Percentiles rank a stretch among this genome's conserved stretches.
These are phyloP conservation scores for Menura novaehollandiae DNA, from an alignment of 2,113 vertebrate genomes.

Conservation along the genomic window DNA sequence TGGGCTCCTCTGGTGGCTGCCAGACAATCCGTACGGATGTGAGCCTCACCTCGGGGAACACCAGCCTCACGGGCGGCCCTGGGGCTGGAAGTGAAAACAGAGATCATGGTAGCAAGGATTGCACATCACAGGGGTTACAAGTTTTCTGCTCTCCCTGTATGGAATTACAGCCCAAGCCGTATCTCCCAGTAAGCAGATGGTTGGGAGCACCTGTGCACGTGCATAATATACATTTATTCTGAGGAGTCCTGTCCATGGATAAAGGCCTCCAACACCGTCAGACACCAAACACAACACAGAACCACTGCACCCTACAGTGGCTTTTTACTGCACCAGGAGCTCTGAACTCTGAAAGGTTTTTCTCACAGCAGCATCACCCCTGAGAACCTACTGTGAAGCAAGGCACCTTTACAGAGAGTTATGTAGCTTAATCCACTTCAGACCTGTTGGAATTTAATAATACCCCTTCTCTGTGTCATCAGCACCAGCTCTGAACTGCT, in stretches of 20 bases:
- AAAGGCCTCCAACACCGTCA: not conserved
- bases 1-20: slow-evolving; percentile 89
- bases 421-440: not conserved
- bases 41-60: slow-evolving; percentile 92
- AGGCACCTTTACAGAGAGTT: not conserved
- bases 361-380: not conserved
- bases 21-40: slow-evolving; percentile 87
- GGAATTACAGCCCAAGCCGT: not conserved
- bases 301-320: not conserved
- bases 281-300: not conserved
- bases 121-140: not conserved
- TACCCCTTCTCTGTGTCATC: not conserved
- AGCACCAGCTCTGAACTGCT: not conserved
- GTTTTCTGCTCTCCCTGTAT: fast-evolving
- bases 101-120: not conserved
- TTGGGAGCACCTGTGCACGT: fast-evolving
- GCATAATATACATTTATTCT: not conserved
- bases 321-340: not conserved
- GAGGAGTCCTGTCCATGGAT: not conserved
- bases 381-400: not conserved
- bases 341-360: not conserved
- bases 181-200: fast-evolving
- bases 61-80: slow-evolving; percentile 84
- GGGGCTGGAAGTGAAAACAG: slow-evolving; percentile 74
- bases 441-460: not conserved